Base-by-base conservation (phyloP, 2,113 vertebrate species). In the Prolemur simus region DNA sequence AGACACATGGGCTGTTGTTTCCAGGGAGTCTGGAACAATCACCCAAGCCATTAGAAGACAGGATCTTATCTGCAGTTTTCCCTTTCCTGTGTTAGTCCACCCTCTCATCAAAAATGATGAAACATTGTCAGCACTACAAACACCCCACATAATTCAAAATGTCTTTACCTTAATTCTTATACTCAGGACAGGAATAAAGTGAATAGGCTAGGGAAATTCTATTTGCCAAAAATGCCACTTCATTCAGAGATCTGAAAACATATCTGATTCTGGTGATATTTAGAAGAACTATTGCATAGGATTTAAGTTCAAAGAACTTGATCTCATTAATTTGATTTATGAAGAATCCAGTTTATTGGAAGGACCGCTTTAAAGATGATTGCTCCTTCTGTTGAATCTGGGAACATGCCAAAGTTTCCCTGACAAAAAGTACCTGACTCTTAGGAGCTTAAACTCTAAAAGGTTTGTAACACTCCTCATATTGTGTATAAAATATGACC, bases 311-410 rank as follows among this genome's bases (percentile, higher is more conserved):
- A 74, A 88, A 89, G 45, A 63, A 63, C 32, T 96, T 52, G 54
- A 82, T 83, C 39, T 74, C 60, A 49, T 54, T 87, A 71, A 91
- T 96, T 49, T 95, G 69, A 58, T 87, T 87, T 87, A 90, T 69
- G 58, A 82, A 39, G 11, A 94, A 85, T 68, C 32, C 21, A 54
- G 37, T 85, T 90, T 94, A 77, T 64, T 52, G 32, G 20, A 88
- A 95, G 80, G 18, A 76, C 2, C 21, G 8, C 74, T 68, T 73
- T 25, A 81, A 83, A 8, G n/a, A 84, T 60, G 80, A 84, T 64
- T 80, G 10, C 14, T 47, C 4, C 21, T 96, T 87, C n/a, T 84
- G 32, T 81, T 91, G 20, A 80, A 81, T 71, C 49, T 96, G 66
- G 74, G 39, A 78, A 52, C 56, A 66, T 76, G 60, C 6, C 39